phyloP scores from a whole-genome alignment of 2,888 invertebrate species.

The Ypsolopha sequella region DNA sequence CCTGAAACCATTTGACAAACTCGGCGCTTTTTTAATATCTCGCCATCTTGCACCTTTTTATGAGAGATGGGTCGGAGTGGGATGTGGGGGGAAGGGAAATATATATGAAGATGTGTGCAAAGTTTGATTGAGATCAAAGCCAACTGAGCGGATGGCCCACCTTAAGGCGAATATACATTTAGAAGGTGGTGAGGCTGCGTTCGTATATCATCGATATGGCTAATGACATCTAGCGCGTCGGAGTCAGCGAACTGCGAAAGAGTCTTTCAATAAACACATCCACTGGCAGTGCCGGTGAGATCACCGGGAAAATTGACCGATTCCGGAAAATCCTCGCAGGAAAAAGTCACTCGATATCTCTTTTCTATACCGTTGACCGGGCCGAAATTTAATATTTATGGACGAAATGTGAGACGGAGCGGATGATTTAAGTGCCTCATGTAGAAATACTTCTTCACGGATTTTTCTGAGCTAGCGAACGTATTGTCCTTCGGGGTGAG shows the following conservation, averaged over 20 bases:
- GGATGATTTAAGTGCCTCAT: constrained; percentile 67
- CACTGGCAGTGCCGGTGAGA: constrained; percentile 24
- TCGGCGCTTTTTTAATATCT: too few relatives aligned
- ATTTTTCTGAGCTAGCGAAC: constrained; percentile 65
- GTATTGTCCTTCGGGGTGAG: constrained; percentile 42
- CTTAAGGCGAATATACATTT: too few relatives aligned
- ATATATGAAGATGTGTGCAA: too few relatives aligned
- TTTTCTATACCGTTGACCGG: constrained; percentile 54
- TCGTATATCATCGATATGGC: constrained; percentile 15
- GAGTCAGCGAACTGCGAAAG: constrained; percentile 55
- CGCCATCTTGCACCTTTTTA: too few relatives aligned
- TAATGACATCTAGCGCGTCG: constrained; percentile 31
- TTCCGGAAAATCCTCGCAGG: constrained; percentile 58
- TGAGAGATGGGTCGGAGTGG: too few relatives aligned
- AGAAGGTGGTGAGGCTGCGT: neutral
- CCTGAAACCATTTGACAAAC: too few relatives aligned
- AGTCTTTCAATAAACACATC: constrained; percentile 64
- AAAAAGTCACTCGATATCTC: constrained; percentile 57
- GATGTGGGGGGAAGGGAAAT: too few relatives aligned
- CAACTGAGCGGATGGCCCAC: too few relatives aligned
- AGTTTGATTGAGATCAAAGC: too few relatives aligned
- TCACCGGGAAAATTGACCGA: constrained; percentile 67
- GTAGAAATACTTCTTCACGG: constrained; percentile 64
- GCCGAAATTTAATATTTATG: constrained; percentile 68
- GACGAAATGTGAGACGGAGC: constrained; percentile 67